Evolutionary conservation across 2,113 vertebrate species (phyloP).

Genomic region (Columba janthina): DNA sequence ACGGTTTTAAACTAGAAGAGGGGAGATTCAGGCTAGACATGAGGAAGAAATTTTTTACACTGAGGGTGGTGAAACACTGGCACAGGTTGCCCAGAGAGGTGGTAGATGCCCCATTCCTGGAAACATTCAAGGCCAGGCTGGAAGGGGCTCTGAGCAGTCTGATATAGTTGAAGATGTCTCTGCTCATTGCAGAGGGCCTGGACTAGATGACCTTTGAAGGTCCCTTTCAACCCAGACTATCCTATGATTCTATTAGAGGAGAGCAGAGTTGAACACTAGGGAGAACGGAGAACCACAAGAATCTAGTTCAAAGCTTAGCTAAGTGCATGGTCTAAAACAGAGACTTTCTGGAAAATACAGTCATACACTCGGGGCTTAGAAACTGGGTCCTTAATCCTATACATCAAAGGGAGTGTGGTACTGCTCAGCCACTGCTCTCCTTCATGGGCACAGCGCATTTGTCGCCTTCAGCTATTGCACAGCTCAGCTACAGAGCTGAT

Average conservation of each 20-base stretch:
- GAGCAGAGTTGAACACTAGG: background rate
- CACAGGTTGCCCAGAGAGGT: too few species aligned
- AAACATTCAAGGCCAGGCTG: too few species aligned
- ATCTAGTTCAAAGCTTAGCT: background rate
- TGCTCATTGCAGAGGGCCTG: too few species aligned
- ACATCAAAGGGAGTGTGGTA: background rate
- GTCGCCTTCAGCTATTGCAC: background rate
- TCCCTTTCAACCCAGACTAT: too few species aligned
- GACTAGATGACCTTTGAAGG: too few species aligned
- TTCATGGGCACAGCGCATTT: fast-evolving
- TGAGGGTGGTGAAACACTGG: too few species aligned
- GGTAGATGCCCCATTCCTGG: too few species aligned
- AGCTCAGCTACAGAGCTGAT: background rate
- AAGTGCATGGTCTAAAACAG: fast-evolving
- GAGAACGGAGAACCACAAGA: background rate
- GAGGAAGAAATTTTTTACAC: too few species aligned
- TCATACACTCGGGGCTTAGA: background rate
- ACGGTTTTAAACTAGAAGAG: too few species aligned
- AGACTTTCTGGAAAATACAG: background rate
- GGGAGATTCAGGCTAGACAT: too few species aligned
- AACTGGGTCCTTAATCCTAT: background rate
- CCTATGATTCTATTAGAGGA: background rate
- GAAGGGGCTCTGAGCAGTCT: too few species aligned
- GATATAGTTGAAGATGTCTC: too few species aligned
- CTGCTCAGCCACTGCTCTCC: background rate